Evolutionary conservation across 2,113 vertebrate species (phyloP), one percentile per base, ranked within the genome.

Genomic region (Pomatostomus ruficeps): DNA sequence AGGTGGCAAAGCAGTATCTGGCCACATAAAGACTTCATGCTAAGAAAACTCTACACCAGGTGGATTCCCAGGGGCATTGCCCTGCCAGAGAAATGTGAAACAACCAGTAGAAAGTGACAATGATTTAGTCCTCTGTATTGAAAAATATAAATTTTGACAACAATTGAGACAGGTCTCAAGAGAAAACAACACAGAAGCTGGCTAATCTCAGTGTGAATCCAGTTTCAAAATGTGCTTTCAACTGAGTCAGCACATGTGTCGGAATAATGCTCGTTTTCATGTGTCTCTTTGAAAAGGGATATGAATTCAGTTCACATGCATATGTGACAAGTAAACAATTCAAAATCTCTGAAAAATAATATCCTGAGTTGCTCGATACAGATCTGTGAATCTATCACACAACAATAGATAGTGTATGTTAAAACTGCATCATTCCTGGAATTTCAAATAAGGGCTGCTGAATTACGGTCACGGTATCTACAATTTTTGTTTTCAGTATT

Each of bases 311-410:
- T 80, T 90, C 80, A 74, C 54, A 48, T 68, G 36, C 9, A 78
- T 75, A 71, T 62, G 70, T 77, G 38, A 80, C 10, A 77, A 88
- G 21, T 38, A 93, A 91, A 93, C 17, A 94, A 36, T 36, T 26
- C 43, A 52, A 84, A 89, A 51, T 1, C 40, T 95, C 91, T 91
- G 62, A 82, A 91, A 95, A 91, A 71, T 85, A 96, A 49, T 95
- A 90, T 73, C 75, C 55, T 70, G 78, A 48, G 36, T 62, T 1
- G 1, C 58, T 61, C 89, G 54, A 88, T 91, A 45, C 21, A 93
- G 80, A 88, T 73, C 76, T 88, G 73, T 76, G 28, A 95, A 79
- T 63, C 78, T 88, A 59, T 74, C 75, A 15, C 46, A 35, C 70
- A 63, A 38, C 77, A 88, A 21, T 48, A 85, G 24, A 55, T 68